A percentile compares a stretch with the other conserved stretches of the same genome.
phyloP scores from a whole-genome alignment of 53 echinoderm and acorn worm genomes.

The Holothuria scabra region DNA sequence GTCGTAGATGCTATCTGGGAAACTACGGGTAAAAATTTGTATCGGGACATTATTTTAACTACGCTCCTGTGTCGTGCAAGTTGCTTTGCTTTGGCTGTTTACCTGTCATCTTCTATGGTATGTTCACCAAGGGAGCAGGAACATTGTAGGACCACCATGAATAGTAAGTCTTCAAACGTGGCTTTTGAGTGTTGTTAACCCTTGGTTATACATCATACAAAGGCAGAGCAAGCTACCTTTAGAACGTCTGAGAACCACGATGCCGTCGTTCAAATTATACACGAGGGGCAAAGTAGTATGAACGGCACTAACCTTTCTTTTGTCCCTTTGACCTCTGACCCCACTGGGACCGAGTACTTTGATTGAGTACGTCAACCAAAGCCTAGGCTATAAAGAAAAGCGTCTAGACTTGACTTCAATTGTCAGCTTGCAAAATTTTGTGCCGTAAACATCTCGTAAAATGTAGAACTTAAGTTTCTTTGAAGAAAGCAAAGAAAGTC shows the following conservation, averaged over 20 bases:
- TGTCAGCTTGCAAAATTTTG: no score
- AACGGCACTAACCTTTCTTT: constrained; percentile 9
- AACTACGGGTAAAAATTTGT: constrained; percentile 13
- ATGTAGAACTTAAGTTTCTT: no score
- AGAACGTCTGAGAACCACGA: no score
- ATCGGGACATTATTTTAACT: constrained; percentile 15
- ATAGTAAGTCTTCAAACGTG: constrained; percentile 2
- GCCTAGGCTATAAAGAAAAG: no score
- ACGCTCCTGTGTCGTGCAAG: constrained; percentile 18
- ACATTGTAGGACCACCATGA: constrained; percentile 37
- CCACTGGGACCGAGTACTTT: constrained; percentile 17
- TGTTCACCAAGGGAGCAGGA: constrained; percentile 21
- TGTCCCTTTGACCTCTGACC: constrained; percentile 39
- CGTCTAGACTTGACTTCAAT: no score
- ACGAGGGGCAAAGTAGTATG: constrained; percentile 18
- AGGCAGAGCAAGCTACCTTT: constrained; percentile 1
- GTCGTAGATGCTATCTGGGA: neutral
- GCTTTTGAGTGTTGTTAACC: constrained; percentile 25
- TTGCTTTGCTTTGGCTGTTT: neutral
- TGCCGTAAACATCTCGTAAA: no score
- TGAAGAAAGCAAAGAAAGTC: no score
- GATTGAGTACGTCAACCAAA: no score
- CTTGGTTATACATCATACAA: constrained; percentile 10
- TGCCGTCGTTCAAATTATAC: constrained; percentile 19
- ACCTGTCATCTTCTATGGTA: constrained; percentile 9